Conservation (phyloP, 2,888 invertebrate species). For the Eristalis arbustorum region DNA sequence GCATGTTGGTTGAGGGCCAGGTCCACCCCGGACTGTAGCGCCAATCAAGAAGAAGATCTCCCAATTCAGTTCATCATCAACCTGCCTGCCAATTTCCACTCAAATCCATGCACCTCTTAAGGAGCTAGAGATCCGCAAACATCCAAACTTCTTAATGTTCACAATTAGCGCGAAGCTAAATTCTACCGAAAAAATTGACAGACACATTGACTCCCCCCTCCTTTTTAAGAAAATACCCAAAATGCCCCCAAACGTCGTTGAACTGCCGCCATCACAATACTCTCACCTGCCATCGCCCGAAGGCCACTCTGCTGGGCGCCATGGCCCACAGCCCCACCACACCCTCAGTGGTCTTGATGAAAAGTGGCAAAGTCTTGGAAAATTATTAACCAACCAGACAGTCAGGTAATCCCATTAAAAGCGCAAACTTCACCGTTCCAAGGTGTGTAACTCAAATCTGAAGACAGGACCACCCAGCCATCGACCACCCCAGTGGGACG, state of each 20-base stretch:
- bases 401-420: neutral
- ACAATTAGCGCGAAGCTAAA: no score
- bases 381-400: neutral
- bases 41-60: no score
- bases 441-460: neutral
- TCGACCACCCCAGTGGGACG: neutral
- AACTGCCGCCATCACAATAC: neutral
- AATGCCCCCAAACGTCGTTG: neutral
- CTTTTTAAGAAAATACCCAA: neutral
- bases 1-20: no score
- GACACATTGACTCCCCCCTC: neutral
- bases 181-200: no score
- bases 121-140: no score
- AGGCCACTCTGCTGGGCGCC: neutral
- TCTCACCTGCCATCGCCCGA: neutral
- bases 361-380: neutral
- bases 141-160: no score
- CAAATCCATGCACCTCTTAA: no score
- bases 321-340: no score
- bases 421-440: neutral
- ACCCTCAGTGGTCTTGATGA: neutral
- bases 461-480: neutral
- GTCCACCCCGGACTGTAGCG: no score
- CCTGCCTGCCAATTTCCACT: no score
- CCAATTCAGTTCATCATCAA: no score